phyloP scores from a whole-genome alignment of 37 sponge, comb jelly and placozoan species.

The Tethya wilhelma region DNA sequence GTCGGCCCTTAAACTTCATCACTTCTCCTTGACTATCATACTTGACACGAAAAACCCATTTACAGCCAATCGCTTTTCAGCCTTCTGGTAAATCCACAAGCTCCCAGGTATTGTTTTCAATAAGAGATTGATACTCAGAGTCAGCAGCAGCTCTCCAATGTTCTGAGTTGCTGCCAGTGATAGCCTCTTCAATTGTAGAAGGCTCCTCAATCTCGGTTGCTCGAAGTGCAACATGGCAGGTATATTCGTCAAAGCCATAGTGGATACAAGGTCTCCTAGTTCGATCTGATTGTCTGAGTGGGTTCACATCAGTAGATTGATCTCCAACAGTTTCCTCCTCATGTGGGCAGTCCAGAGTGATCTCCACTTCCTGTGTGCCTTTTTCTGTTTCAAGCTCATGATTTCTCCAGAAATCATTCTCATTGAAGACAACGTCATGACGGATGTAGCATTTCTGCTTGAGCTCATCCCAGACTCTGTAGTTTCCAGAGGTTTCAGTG shows the following conservation, averaged over 20 bases:
- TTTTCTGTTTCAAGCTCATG: no score
- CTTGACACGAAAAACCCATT: constrained; percentile 42
- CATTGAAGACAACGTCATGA: constrained; percentile 18
- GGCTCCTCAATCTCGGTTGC: no score
- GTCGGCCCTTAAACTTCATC: constrained; percentile 35
- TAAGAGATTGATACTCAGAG: constrained; percentile 26
- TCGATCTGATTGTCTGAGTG: no score
- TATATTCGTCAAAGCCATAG: no score
- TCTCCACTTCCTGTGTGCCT: no score
- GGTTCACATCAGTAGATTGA: no score
- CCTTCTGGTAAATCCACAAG: constrained; percentile 34
- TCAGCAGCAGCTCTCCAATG: constrained; percentile 19
- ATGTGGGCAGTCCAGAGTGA: no score
- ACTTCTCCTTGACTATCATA: constrained; percentile 24
- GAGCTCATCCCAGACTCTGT: constrained; percentile 7
- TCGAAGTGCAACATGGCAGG: no score
- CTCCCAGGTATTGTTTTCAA: constrained; percentile 13
- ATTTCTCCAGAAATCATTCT: constrained; percentile 23
- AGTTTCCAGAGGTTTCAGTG: not conserved
- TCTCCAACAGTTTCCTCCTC: no score
- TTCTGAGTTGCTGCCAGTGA: no score
- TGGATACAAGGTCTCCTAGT: no score
- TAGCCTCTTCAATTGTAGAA: no score
- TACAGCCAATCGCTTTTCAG: constrained; percentile 40
- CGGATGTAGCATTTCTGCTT: constrained; percentile 2